Percentiles rank a stretch among this genome's conserved stretches.
These are phyloP conservation scores for Crenichthys baileyi DNA, from an alignment of 2,797 vertebrate species.

Conservation along the genomic window DNA sequence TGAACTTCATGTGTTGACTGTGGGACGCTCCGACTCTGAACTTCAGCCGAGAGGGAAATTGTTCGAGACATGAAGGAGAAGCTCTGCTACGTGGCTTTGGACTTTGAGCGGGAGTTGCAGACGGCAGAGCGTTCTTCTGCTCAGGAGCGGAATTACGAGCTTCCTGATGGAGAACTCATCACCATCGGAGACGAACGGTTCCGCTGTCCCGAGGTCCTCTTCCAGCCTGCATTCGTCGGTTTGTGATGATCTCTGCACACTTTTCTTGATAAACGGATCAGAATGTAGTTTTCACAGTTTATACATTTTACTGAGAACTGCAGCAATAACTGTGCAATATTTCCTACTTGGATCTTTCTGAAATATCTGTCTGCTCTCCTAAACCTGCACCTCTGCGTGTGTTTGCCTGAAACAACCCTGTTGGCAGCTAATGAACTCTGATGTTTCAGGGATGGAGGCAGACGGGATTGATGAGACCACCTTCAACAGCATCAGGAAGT, in stretches of 20 bases:
- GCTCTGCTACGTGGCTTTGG: constrained; percentile 80
- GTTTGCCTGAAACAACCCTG: no score
- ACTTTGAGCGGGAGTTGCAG: constrained; percentile 83
- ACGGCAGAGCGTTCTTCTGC: constrained; percentile 87
- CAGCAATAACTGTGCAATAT: not conserved
- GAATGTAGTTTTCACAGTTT: no score
- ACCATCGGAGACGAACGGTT: constrained; percentile 97
- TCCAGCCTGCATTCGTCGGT: constrained; percentile 98
- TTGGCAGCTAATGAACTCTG: not conserved
- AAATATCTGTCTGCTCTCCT: no score
- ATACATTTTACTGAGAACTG: not conserved
- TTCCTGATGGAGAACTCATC: constrained; percentile 96
- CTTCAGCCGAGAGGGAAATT: constrained; percentile 81
- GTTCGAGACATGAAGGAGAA: constrained; percentile 85
- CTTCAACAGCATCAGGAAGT: constrained; percentile 18
- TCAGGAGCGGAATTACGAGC: constrained; percentile 95
- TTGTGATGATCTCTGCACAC: no score
- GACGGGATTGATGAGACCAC: constrained; percentile 72
- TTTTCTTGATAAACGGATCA: no score
- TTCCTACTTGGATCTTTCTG: no score
- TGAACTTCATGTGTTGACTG: not conserved
- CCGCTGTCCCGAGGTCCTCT: constrained; percentile 95
- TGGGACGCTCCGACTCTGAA: not conserved
- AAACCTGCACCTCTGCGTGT: no score
- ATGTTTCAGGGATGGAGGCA: constrained; percentile 73